Conservation (phyloP, 2,888 invertebrate species). For the Drosophila formosana region DNA sequence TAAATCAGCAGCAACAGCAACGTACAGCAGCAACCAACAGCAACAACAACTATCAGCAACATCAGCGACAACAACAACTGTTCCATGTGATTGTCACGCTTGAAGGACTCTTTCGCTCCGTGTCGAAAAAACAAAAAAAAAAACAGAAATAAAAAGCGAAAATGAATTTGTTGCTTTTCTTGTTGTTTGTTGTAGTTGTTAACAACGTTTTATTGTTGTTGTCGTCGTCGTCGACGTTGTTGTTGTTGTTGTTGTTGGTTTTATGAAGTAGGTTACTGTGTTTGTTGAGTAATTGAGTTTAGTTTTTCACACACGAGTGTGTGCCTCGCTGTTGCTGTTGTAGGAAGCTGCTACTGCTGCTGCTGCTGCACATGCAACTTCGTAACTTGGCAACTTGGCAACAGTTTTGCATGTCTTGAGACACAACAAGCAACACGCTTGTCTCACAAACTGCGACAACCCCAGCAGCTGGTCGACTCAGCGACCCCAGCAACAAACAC, state of each 20-base stretch:
- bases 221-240: slow-evolving; percentile 57
- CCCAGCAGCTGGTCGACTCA: slow-evolving; percentile 22
- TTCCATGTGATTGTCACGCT: slow-evolving; percentile 81
- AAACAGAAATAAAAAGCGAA: slow-evolving; percentile 71
- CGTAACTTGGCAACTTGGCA: slow-evolving; percentile 64
- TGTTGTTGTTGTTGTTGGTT: slow-evolving; percentile 45
- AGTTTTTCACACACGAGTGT: slow-evolving; percentile 74
- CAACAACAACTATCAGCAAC: slow-evolving; percentile 16
- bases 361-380: slow-evolving; percentile 64
- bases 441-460: slow-evolving; percentile 42
- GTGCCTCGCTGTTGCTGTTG: slow-evolving; percentile 40
- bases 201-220: slow-evolving; percentile 52
- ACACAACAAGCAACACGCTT: slow-evolving; percentile 52
- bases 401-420: slow-evolving; percentile 60
- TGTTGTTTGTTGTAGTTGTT: slow-evolving; percentile 54
- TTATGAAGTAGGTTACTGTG: slow-evolving; percentile 80
- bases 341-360: slow-evolving; percentile 70
- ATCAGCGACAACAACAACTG: slow-evolving; percentile 44
- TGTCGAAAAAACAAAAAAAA: slow-evolving; percentile 57
- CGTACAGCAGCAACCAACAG: slow-evolving; percentile 45
- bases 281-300: slow-evolving; percentile 82
- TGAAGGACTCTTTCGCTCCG: slow-evolving; percentile 75
- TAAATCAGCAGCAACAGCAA: slow-evolving; percentile 71
- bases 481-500: slow-evolving; percentile 22
- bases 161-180: slow-evolving; percentile 80